Percentiles rank a stretch among this genome's conserved stretches.
Evolutionary conservation across 2,113 vertebrate species (phyloP).

Genomic region (Coryphaenoides rupestris): DNA sequence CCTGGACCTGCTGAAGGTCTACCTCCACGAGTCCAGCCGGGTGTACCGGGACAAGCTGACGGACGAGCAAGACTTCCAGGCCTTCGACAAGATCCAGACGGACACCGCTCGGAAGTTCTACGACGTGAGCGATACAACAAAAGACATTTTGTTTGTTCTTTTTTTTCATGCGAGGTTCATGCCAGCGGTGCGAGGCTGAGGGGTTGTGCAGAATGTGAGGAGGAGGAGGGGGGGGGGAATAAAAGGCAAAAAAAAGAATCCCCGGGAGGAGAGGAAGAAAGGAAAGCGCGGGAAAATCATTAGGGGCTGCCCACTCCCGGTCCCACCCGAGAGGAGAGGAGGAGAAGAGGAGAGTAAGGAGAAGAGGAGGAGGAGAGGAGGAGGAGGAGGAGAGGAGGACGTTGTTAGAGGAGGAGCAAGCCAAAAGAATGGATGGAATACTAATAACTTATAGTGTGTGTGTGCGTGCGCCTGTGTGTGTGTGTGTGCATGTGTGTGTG

Average conservation of each 20-base stretch:
- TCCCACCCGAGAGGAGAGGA: conserved; percentile 41
- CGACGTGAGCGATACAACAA: conserved; percentile 70
- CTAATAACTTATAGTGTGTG: conserved; percentile 45
- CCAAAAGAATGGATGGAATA: conserved; percentile 49
- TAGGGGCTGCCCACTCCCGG: conserved; percentile 46
- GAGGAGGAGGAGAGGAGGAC: conserved; percentile 25
- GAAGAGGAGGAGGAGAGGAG: conserved; percentile 32
- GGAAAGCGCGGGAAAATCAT: conserved; percentile 29
- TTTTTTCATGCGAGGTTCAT: conserved; percentile 42
- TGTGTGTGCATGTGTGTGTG: background rate
- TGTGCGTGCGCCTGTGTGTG: background rate
- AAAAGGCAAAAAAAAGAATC: too few species aligned
- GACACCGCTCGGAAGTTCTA: conserved; percentile 82
- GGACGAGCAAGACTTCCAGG: conserved; percentile 76
- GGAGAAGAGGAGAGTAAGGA: conserved; percentile 39
- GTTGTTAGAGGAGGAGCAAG: conserved; percentile 2
- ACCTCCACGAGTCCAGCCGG: conserved; percentile 84
- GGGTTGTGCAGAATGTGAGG: background rate
- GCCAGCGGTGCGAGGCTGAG: conserved; percentile 24
- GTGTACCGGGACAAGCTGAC: conserved; percentile 90
- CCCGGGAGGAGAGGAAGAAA: too few species aligned
- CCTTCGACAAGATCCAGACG: conserved; percentile 85
- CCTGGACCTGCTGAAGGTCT: conserved; percentile 82
- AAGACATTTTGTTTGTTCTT: background rate
- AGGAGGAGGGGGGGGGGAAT: too few species aligned